These are phyloP conservation scores for Phoenicopterus ruber DNA, from an alignment of 2,113 vertebrate genomes.

Conservation along the genomic window DNA sequence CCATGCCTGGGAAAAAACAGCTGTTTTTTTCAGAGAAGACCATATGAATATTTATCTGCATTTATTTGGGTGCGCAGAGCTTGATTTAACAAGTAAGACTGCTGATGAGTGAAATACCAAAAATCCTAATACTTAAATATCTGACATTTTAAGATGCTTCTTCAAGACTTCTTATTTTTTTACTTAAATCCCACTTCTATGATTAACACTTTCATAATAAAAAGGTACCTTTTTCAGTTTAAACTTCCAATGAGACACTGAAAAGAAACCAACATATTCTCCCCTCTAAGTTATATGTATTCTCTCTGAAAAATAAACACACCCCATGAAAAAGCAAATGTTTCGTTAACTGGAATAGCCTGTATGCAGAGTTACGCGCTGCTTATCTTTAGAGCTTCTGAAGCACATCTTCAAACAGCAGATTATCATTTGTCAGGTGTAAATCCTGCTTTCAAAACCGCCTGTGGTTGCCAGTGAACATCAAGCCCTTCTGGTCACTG, in stretches of 20 bases:
- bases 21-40: not conserved
- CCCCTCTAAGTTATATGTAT: not conserved
- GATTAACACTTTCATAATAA: not conserved
- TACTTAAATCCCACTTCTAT: not conserved
- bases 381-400: not conserved
- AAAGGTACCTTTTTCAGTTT: not conserved
- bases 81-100: not conserved
- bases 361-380: not conserved
- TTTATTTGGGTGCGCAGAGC: not conserved
- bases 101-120: not conserved
- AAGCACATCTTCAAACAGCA: not conserved
- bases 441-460: not conserved
- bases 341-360: not conserved
- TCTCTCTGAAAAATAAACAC: not conserved
- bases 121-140: not conserved
- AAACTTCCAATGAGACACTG: not conserved
- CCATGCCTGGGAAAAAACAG: rapidly evolving
- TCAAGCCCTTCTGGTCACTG: not conserved
- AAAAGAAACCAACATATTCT: not conserved
- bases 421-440: not conserved
- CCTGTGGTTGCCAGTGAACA: not conserved
- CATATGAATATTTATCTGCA: not conserved
- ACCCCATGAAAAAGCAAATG: not conserved
- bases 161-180: not conserved
- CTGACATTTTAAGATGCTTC: not conserved